Base-by-base conservation (phyloP, 2,888 invertebrate genomes). In the Brenthis hecate region DNA sequence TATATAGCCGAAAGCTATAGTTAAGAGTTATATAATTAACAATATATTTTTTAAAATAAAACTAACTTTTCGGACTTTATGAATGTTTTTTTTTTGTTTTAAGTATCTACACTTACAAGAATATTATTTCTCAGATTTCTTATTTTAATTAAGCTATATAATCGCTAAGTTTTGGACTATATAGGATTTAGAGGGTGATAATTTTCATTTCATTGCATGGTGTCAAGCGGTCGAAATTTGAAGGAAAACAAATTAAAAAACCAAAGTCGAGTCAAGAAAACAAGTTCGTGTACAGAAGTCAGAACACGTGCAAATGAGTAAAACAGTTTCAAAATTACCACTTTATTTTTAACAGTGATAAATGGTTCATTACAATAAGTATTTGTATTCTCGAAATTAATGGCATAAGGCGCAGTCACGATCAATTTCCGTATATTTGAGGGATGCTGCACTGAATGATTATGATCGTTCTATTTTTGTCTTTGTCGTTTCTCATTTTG, bases 401-500 rank as follows among this genome's bases (percentile, higher is more conserved):
- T 66, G 57, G 54, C 48, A 36, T 50, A 32, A 48, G 69, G 55
- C 66, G 50, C 43, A 13, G 68, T 63, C 62, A 55, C 63, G 43
- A 71, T 64, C 65, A 66, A 71, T 69, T 71, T 69, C 51, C 65
- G 54, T 47, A 51, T 54, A 58, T 67, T 67, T 70, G 61, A 72
- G 70, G 65, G 70, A 70, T 72, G 68, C 51, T 56, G 19, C 48
- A 36, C 16, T 60, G 53, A 72, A 58, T 70, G 54, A 73, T 71
- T 70, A 67, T 64, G 66, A 65, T 56, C 43, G 51, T 32, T 68
- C 69, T 73, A 73, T 73, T 72, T 73, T 55, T 11, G 68, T 68
- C 63, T 43, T 47, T 47, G 53, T 70, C 54, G 13, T 50, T 62
- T 23, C 66, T 65, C 70, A 62, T 65, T 62, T 60, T 55, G 62